Conservation (phyloP, 2,888 invertebrate species). For the Stegana nigrithorax region DNA sequence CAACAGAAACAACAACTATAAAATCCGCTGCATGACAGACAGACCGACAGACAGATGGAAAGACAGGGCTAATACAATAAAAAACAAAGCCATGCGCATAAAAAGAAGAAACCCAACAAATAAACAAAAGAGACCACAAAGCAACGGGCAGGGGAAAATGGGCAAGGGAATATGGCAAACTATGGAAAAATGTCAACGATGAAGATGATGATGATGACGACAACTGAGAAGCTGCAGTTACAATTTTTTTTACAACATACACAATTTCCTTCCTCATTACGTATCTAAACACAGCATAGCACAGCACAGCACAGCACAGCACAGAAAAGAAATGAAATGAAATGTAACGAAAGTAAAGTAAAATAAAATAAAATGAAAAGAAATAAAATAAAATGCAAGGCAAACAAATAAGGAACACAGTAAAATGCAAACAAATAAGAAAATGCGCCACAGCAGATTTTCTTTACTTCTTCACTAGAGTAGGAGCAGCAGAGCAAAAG, state of each 20-base stretch:
- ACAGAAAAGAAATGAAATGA: slow-evolving; percentile 1
- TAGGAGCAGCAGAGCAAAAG: slow-evolving; percentile 34
- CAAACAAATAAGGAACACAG: slow-evolving; percentile 31
- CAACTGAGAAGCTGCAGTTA: slow-evolving; percentile 33
- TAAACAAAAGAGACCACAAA: slow-evolving; percentile 20
- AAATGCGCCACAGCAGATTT: slow-evolving; percentile 33
- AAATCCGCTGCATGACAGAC: slow-evolving; percentile 15
- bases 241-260: slow-evolving; percentile 38
- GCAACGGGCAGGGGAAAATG: slow-evolving; percentile 14
- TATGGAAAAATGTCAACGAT: slow-evolving; percentile 47
- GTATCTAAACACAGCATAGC: slow-evolving; percentile 34
- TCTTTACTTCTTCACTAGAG: no score
- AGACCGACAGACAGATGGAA: slow-evolving; percentile 1
- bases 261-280: slow-evolving; percentile 49
- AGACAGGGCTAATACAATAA: slow-evolving; percentile 31
- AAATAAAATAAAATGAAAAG: slow-evolving; percentile 16
- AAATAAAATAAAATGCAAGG: no score
- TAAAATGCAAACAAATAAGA: slow-evolving; percentile 26
- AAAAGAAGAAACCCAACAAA: background rate
- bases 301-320: slow-evolving; percentile 34
- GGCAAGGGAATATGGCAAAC: slow-evolving; percentile 16
- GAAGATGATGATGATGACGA: background rate
- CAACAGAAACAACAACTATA: slow-evolving; percentile 8
- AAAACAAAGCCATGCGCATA: slow-evolving; percentile 40
- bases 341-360: slow-evolving; percentile 2